A percentile compares a stretch with the other conserved stretches of the same genome.
phyloP scores from a whole-genome alignment of 2,113 vertebrate species.

The Oriolus oriolus region DNA sequence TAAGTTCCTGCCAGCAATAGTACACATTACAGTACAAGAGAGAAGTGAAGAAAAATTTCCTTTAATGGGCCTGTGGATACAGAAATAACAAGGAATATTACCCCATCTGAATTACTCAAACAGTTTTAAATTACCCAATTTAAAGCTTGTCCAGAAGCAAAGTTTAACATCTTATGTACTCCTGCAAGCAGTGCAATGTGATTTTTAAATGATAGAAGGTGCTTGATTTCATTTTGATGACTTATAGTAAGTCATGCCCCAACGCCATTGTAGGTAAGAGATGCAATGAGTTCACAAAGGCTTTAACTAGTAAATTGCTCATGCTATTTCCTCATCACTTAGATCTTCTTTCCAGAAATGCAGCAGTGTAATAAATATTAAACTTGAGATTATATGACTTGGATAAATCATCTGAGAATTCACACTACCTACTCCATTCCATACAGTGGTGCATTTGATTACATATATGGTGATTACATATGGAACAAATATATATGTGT shows the following conservation, averaged over 20 bases:
- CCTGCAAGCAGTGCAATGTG: background rate
- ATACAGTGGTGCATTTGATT: background rate
- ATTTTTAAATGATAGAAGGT: background rate
- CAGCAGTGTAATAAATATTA: background rate
- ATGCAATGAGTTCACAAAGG: background rate
- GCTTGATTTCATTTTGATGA: background rate
- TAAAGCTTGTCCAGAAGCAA: background rate
- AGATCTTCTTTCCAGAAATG: background rate
- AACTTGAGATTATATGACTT: background rate
- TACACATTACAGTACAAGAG: background rate
- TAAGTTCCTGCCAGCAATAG: background rate
- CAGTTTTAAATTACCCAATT: background rate
- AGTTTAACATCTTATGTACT: background rate
- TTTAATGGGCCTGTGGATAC: background rate
- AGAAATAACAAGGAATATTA: background rate
- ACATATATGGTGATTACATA: fast-evolving
- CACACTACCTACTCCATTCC: background rate
- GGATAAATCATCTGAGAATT: background rate
- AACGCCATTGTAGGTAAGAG: background rate
- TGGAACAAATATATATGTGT: fast-evolving
- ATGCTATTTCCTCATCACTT: background rate
- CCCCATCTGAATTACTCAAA: background rate
- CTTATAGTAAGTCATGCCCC: background rate
- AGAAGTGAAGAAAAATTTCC: background rate
- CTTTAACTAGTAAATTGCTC: background rate